Evolutionary conservation across 2,113 vertebrate species (phyloP).

Genomic region (Sinosuthora webbiana): DNA sequence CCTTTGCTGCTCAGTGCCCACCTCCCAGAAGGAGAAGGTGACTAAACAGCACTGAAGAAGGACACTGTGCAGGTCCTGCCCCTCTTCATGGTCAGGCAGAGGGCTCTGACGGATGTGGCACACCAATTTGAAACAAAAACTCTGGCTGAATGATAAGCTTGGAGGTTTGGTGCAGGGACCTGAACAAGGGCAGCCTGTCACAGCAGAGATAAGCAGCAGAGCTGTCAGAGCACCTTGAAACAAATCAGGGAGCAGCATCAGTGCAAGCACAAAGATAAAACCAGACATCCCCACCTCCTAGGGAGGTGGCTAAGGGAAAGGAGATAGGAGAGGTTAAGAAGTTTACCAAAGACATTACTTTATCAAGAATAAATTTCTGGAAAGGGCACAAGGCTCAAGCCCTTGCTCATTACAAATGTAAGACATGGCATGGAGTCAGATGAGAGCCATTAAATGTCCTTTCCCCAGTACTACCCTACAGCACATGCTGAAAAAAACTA

Average conservation of each 20-base stretch:
- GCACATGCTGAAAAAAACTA: neutral
- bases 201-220: slow-evolving; percentile 1
- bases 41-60: neutral
- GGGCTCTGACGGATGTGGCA: neutral
- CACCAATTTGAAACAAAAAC: neutral
- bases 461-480: neutral
- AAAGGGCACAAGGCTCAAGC: neutral
- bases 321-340: neutral
- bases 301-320: neutral
- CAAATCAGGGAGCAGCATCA: neutral
- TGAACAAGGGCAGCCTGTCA: neutral
- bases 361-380: neutral
- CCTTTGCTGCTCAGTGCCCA: neutral
- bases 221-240: neutral
- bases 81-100: neutral
- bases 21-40: neutral
- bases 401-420: neutral
- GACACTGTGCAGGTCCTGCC: neutral
- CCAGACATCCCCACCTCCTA: neutral
- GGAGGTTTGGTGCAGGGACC: neutral
- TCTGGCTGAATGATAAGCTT: neutral
- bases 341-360: neutral
- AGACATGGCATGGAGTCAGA: neutral
- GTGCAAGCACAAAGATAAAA: neutral
- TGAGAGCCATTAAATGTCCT: neutral